These are phyloP conservation scores for Rhodophaea formosa DNA, from an alignment of 2,888 invertebrate genomes.

Conservation along the genomic window DNA sequence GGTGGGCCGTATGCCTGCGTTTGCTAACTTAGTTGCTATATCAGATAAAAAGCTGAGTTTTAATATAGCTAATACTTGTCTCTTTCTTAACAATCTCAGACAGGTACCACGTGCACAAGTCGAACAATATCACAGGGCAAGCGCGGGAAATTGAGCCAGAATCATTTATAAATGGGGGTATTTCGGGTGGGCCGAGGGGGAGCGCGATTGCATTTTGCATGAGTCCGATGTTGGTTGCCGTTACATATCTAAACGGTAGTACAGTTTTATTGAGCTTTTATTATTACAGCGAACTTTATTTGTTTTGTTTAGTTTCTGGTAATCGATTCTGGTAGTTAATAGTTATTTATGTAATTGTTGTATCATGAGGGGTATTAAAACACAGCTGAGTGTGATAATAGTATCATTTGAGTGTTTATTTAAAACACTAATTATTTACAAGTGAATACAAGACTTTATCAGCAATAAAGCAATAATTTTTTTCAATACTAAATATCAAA, in stretches of 20 bases:
- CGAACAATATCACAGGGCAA: constrained; percentile 63
- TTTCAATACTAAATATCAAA: no score
- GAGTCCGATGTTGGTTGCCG: constrained; percentile 55
- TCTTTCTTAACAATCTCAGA: constrained; percentile 20
- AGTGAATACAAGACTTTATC: no score
- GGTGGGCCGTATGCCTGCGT: no score
- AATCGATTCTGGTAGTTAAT: not conserved
- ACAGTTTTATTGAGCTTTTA: constrained; percentile 31
- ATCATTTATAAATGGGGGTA: constrained; percentile 74
- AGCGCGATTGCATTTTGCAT: constrained; percentile 70
- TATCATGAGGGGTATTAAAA: no score
- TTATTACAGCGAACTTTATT: constrained; percentile 10
- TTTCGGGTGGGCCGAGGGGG: constrained; percentile 43
- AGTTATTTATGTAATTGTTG: no score
- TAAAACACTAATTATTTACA: no score
- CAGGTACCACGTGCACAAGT: constrained; percentile 48
- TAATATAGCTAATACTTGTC: not conserved
- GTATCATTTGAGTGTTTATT: no score
- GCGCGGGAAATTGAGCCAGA: constrained; percentile 68
- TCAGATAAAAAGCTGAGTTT: no score
- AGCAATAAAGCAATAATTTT: no score
- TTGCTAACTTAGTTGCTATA: no score
- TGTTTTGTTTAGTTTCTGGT: not conserved
- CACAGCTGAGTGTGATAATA: no score
- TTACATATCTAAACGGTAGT: constrained; percentile 30